Conservation (phyloP, 2,888 invertebrate genomes). For the Escarpia spicata region DNA sequence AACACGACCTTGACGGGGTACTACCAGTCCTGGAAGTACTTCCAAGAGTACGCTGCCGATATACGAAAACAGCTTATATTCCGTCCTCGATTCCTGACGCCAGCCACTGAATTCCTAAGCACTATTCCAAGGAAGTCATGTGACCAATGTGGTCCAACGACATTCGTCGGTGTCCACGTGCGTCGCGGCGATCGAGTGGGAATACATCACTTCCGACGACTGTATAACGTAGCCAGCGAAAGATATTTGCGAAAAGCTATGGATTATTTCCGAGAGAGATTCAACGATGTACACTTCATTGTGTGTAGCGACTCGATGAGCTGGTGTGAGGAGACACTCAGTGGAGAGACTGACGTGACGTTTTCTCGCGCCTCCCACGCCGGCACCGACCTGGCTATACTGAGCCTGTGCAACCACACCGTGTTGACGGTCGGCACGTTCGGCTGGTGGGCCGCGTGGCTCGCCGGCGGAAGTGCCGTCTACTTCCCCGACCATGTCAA, state of each 20-base stretch:
- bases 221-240: constrained; percentile 26
- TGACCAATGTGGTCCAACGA: neutral
- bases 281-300: constrained; percentile 9
- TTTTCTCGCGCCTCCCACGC: neutral
- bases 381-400: constrained; percentile 29
- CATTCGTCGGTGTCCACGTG: constrained; percentile 30
- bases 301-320: constrained; percentile 28
- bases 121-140: neutral
- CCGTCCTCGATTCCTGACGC: constrained; percentile 8
- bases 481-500: constrained; percentile 17
- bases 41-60: constrained; percentile 28
- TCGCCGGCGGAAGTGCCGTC: constrained; percentile 29
- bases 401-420: constrained; percentile 29
- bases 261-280: constrained; percentile 13
- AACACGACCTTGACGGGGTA: constrained; percentile 32
- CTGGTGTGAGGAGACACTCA: constrained; percentile 24
- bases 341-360: neutral
- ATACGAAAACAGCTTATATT: constrained; percentile 32
- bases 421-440: constrained; percentile 32
- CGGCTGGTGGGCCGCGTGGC: constrained; percentile 36
- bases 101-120: neutral
- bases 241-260: constrained; percentile 29
- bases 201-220: neutral
- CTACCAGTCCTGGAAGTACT: constrained; percentile 38
- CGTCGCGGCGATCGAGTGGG: constrained; percentile 26